Evolutionary conservation across 2,797 vertebrate genomes (phyloP), one percentile per base, ranked within the genome.

Genomic region (Hypotaenidia philippensis): DNA sequence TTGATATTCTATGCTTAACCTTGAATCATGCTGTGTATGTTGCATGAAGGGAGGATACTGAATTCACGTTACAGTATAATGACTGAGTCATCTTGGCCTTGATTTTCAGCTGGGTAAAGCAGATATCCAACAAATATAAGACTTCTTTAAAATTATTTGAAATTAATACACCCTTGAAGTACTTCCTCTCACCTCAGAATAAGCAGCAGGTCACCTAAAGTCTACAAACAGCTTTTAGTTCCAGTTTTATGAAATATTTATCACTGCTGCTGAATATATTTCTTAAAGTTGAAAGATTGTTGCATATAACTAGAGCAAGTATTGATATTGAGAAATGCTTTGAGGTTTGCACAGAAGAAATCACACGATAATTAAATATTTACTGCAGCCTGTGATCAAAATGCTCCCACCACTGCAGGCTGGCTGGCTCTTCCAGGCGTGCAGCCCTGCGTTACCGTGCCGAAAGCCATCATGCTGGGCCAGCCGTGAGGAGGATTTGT

Each of bases 1-100:
- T 97, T 95, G 96, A 95, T 96, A 90, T 94, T 96, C 87, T 94
- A 9, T 84, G 85, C 91, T 97, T 97, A 95, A 97, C 97, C 97
- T 98, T 98, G 97, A 97, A 77, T 96, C 52, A 61, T 60, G 83
- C 81, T 87, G 69, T 56, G 70, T 89, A 45, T 87, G 69, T 91
- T 95, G 63, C 29, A 71, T 68, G 93, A 80, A 96, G 93, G 32
- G 34, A 94, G 47, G 93, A 93, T 22, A 72, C 79, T 40, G 85
- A 95, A 96, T 93, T 84, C 65, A 66, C 0, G 7, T 63, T 68
- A 60, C 31, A 70, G 41, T 72, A 60, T 40, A 78, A 83, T 93
- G 84, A 87, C 59, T 70, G 87, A 95, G n/a, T 86, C 90, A 75
- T 81, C 45, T 31, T 36, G 81, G 93, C 89, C 96, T 97, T 93